These are phyloP conservation scores for Probosciger aterrimus DNA, from an alignment of 2,113 vertebrate species.

Conservation along the genomic window DNA sequence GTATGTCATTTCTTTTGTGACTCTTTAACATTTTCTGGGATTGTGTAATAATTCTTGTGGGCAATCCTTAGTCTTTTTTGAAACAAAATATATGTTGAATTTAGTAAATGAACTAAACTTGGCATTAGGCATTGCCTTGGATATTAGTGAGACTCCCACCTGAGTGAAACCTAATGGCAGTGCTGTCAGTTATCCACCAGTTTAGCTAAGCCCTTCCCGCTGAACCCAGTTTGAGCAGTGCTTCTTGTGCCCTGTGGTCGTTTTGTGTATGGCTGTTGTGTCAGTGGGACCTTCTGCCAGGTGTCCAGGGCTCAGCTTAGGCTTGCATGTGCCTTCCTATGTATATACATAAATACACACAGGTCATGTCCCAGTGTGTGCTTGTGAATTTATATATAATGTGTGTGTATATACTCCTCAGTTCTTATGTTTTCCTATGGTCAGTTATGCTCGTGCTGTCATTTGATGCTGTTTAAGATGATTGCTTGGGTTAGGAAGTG, in stretches of 20 bases:
- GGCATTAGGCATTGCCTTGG: not conserved
- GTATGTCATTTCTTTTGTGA: not conserved
- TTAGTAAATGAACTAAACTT: not conserved
- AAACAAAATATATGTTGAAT: not conserved
- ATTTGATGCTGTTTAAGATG: not conserved
- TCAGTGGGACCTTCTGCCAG: not conserved
- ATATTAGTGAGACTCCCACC: fast-evolving
- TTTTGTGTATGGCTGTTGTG: not conserved
- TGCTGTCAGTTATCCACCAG: not conserved
- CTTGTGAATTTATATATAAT: not conserved
- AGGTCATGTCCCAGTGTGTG: too few species aligned
- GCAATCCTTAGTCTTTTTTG: not conserved
- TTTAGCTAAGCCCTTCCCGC: not conserved
- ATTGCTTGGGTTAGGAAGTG: not conserved
- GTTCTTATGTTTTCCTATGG: not conserved
- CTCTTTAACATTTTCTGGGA: not conserved
- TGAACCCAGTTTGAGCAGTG: not conserved
- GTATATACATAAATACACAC: not conserved
- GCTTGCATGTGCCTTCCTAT: not conserved
- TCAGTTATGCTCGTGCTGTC: not conserved
- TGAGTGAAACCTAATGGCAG: not conserved
- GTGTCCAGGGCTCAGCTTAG: not conserved
- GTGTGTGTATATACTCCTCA: fast-evolving
- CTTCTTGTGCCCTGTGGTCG: fast-evolving
- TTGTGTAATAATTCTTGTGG: not conserved